These are phyloP conservation scores for Anarsia innoxiella DNA, from an alignment of 2,888 invertebrate species.

Conservation along the genomic window DNA sequence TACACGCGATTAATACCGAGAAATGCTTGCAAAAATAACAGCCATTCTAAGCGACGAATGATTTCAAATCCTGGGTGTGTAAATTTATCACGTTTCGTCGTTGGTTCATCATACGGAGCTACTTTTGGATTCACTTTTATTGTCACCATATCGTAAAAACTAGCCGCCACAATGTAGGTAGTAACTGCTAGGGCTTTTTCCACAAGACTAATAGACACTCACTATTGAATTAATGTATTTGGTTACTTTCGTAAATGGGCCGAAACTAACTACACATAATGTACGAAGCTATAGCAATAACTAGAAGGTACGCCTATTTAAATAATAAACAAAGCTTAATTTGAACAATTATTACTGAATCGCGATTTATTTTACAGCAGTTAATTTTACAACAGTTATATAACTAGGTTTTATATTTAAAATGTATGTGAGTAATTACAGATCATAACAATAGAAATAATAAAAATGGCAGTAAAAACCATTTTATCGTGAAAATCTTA, in stretches of 20 bases:
- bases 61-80: slow-evolving; percentile 7
- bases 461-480: no score
- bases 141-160: slow-evolving; percentile 16
- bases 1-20: slow-evolving; percentile 37
- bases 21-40: slow-evolving; percentile 23
- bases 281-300: background rate
- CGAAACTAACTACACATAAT: background rate
- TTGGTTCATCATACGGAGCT: slow-evolving; percentile 19
- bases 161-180: no score
- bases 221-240: background rate
- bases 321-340: no score
- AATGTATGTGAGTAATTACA: no score
- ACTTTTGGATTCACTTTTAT: slow-evolving; percentile 31
- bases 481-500: no score
- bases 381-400: no score
- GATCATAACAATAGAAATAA: no score
- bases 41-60: slow-evolving; percentile 28
- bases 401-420: no score
- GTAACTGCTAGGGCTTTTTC: background rate
- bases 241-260: background rate
- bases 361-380: no score
- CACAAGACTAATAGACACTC: background rate
- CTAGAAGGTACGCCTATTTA: no score
- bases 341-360: no score
- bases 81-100: slow-evolving; percentile 24